phyloP scores from a whole-genome alignment of 2,113 vertebrate species.

The Oriolus oriolus region DNA sequence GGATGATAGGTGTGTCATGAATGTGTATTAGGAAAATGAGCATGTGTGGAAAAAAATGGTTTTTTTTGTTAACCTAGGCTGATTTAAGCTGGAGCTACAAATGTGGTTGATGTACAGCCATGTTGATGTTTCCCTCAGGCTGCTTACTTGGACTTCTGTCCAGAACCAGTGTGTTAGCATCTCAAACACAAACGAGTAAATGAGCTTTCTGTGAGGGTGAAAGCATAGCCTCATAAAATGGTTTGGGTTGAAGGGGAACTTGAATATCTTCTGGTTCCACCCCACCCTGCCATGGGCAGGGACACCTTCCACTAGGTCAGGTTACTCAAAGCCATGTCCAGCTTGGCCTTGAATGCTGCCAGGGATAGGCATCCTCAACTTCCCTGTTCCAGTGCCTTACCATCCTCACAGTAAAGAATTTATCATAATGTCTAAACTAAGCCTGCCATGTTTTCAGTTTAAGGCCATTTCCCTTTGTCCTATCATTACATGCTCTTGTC shows the following conservation, averaged over 20 bases:
- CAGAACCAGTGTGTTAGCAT: neutral
- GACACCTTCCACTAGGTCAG: neutral
- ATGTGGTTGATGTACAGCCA: slow-evolving; percentile 31
- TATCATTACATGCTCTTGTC: neutral
- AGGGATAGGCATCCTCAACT: neutral
- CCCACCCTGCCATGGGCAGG: neutral
- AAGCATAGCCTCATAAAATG: neutral
- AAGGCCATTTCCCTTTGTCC: neutral
- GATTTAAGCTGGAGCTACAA: slow-evolving; percentile 5
- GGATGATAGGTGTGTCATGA: neutral
- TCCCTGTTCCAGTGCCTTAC: neutral
- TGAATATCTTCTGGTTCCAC: neutral
- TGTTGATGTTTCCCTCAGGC: neutral
- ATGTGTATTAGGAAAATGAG: neutral
- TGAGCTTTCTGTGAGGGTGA: neutral
- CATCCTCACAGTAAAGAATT: neutral
- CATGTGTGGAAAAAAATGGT: accelerated
- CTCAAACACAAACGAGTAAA: slow-evolving; percentile 8
- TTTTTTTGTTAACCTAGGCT: neutral
- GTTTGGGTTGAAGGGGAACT: neutral
- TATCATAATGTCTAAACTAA: neutral
- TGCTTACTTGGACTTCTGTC: slow-evolving; percentile 20
- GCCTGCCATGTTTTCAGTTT: neutral
- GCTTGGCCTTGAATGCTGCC: neutral
- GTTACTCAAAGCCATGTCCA: neutral